phyloP scores from a whole-genome alignment of 2,797 vertebrate species.

The Chrosomus eos region DNA sequence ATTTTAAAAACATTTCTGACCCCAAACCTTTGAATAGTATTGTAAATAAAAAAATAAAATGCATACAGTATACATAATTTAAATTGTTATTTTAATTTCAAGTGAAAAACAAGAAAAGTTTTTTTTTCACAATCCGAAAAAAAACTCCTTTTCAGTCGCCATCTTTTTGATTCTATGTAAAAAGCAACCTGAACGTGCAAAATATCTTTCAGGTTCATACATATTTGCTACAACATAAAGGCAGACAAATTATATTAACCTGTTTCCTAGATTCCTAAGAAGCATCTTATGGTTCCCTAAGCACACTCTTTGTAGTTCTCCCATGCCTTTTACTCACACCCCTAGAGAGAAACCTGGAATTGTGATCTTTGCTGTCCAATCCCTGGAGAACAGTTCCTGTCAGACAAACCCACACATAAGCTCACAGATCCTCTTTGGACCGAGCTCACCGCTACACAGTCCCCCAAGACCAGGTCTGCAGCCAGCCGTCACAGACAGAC shows the following conservation, averaged over 20 bases:
- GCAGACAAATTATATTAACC: not conserved
- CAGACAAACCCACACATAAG: constrained; percentile 27
- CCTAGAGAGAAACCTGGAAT: constrained; percentile 14
- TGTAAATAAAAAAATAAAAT: not conserved
- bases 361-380: constrained; percentile 11
- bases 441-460: not conserved
- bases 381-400: constrained; percentile 6
- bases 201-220: not conserved
- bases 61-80: not conserved
- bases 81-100: not conserved
- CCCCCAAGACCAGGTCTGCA: constrained; percentile 34
- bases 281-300: not conserved
- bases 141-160: not conserved
- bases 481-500: constrained; percentile 1
- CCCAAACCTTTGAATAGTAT: not conserved
- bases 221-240: not conserved
- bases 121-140: not conserved
- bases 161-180: not conserved
- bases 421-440: constrained; percentile 16
- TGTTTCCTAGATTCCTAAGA: not conserved
- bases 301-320: constrained; percentile 10
- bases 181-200: not conserved
- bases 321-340: constrained; percentile 14
- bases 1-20: not conserved
- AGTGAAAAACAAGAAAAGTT: not conserved